Conservation (phyloP, 2,888 invertebrate genomes). For the Cryptocheilus praepositus region DNA sequence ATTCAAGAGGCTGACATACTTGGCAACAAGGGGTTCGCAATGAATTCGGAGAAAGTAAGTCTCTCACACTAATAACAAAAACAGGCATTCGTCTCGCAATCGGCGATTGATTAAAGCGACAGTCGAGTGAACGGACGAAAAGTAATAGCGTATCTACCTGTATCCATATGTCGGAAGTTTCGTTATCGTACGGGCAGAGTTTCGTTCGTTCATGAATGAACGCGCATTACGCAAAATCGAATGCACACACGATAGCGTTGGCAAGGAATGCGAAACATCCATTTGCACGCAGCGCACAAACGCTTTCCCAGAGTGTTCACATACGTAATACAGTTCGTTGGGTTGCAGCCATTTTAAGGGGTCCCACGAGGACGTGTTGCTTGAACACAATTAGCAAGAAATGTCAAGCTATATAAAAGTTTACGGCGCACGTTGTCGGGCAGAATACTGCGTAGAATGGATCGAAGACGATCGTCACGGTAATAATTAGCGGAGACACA, state of each 20-base stretch:
- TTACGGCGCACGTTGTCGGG: too few relatives aligned
- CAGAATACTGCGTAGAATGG: too few relatives aligned
- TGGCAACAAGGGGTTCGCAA: slow-evolving; percentile 15
- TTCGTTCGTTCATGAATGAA: slow-evolving; percentile 3
- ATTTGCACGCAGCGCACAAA: too few relatives aligned
- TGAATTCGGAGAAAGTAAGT: slow-evolving; percentile 33
- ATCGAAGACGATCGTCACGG: too few relatives aligned
- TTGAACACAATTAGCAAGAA: neutral
- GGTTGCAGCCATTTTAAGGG: neutral
- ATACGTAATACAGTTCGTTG: too few relatives aligned
- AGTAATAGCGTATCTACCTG: too few relatives aligned
- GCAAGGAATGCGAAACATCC: too few relatives aligned
- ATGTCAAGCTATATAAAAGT: too few relatives aligned
- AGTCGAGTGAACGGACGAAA: too few relatives aligned
- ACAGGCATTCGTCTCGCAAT: neutral
- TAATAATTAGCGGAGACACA: too few relatives aligned
- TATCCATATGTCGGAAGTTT: neutral
- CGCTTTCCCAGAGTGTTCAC: too few relatives aligned
- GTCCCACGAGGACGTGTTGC: neutral
- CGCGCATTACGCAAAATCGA: slow-evolving; percentile 1
- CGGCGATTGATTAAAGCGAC: too few relatives aligned
- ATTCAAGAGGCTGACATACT: slow-evolving; percentile 21
- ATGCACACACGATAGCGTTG: neutral
- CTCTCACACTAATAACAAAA: neutral
- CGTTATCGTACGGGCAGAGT: neutral